Evolutionary conservation across 2,113 vertebrate genomes (phyloP).

Genomic region (Hylia prasina): DNA sequence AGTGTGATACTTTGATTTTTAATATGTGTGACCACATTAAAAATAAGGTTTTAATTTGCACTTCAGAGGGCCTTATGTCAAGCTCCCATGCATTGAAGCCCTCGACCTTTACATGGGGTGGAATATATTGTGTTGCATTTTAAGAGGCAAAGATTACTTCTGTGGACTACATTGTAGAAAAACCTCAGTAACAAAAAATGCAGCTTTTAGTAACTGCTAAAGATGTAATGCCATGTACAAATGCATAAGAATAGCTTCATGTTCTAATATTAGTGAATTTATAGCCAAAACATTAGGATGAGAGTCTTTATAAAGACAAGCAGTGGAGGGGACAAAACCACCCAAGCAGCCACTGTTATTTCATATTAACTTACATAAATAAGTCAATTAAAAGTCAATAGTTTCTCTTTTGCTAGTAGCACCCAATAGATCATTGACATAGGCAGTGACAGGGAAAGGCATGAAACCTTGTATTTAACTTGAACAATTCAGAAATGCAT

Average conservation of each 20-base stretch:
- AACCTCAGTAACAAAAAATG: neutral
- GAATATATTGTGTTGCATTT: neutral
- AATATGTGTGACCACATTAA: neutral
- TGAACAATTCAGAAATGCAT: neutral
- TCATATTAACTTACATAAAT: neutral
- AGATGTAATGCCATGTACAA: neutral
- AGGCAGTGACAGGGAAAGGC: neutral
- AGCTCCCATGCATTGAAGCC: neutral
- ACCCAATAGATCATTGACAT: neutral
- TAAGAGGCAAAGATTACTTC: neutral
- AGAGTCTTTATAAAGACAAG: neutral
- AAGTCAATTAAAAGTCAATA: neutral
- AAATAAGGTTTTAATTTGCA: neutral
- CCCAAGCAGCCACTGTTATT: neutral
- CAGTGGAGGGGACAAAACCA: fast-evolving
- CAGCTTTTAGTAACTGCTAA: neutral
- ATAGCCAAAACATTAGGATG: neutral
- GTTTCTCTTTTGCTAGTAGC: neutral
- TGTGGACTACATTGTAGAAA: neutral
- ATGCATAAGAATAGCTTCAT: neutral
- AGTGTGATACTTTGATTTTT: neutral
- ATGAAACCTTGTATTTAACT: neutral
- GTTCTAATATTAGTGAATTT: neutral
- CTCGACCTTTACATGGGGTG: neutral
- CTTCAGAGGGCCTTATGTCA: neutral